These are phyloP conservation scores for Vesta saturnalis DNA, from an alignment of 2,888 invertebrate species.

Conservation along the genomic window DNA sequence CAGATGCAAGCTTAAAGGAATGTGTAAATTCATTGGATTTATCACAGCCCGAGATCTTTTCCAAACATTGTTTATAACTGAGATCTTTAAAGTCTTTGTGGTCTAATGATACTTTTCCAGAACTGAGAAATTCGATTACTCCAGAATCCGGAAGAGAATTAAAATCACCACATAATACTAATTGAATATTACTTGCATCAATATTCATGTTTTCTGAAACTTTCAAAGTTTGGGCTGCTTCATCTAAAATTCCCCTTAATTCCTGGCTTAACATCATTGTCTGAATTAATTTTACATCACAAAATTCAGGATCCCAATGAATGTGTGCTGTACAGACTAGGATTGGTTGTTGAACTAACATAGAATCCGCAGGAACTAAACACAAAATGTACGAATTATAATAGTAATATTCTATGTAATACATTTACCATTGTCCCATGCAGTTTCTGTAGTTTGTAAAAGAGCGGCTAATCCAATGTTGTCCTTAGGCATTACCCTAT, in stretches of 20 bases:
- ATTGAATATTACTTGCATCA: constrained; percentile 84
- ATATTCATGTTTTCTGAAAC: constrained; percentile 73
- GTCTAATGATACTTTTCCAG: constrained; percentile 88
- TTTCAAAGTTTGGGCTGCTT: constrained; percentile 82
- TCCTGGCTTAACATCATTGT: constrained; percentile 99
- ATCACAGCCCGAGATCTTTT: constrained; percentile 84
- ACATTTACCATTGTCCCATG: constrained; percentile 86
- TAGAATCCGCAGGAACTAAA: constrained; percentile 73
- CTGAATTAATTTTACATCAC: constrained; percentile 99
- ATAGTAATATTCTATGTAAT: neutral
- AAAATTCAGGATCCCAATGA: constrained; percentile 99
- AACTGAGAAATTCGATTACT: constrained; percentile 94
- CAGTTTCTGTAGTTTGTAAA: constrained; percentile 92
- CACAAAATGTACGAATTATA: neutral
- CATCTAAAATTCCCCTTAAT: constrained; percentile 86
- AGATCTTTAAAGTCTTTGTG: constrained; percentile 98
- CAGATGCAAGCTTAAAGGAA: constrained; percentile 94
- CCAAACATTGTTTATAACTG: constrained; percentile 89
- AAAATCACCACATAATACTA: constrained; percentile 96
- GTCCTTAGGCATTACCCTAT: constrained; percentile 99
- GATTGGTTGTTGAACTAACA: constrained; percentile 83
- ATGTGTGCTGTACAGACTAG: constrained; percentile 98
- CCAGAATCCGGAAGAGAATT: constrained; percentile 98
- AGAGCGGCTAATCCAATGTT: constrained; percentile 97
- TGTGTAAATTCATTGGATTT: constrained; percentile 92